Conservation (phyloP, 2,797 vertebrate genomes). For the Dromococcyx pavoninus region DNA sequence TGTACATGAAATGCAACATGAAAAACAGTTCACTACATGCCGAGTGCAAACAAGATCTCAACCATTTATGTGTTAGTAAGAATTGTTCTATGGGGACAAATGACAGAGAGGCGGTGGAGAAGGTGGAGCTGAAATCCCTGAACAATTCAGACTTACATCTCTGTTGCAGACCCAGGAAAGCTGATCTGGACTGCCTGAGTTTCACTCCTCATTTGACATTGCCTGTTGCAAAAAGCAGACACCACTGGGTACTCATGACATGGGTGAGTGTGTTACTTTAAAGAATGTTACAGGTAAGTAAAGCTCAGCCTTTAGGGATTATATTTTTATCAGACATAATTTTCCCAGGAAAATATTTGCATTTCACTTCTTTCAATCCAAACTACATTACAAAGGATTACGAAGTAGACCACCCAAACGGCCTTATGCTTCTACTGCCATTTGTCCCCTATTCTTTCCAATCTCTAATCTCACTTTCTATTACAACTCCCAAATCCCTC, state of each 20-base stretch:
- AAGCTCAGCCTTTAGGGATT: neutral
- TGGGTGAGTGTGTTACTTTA: neutral
- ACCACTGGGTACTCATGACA: neutral
- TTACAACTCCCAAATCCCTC: slow-evolving; percentile 10
- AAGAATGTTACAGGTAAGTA: neutral
- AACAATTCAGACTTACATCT: neutral
- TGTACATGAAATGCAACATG: neutral
- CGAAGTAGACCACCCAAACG: neutral
- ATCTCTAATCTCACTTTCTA: slow-evolving; percentile 39
- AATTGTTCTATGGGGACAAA: neutral
- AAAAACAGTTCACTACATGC: neutral
- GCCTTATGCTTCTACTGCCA: neutral
- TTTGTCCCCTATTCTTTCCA: neutral
- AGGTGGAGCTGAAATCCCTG: neutral
- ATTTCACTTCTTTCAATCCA: neutral
- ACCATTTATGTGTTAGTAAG: neutral
- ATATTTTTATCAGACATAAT: neutral
- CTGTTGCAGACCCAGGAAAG: neutral
- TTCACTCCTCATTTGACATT: neutral
- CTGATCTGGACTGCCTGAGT: neutral
- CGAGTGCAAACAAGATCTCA: neutral
- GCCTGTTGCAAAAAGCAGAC: neutral
- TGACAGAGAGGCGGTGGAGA: neutral
- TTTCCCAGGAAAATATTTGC: neutral
- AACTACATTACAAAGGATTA: neutral